Conservation (phyloP, 2,797 vertebrate species). For the Benthosema pterotum region DNA sequence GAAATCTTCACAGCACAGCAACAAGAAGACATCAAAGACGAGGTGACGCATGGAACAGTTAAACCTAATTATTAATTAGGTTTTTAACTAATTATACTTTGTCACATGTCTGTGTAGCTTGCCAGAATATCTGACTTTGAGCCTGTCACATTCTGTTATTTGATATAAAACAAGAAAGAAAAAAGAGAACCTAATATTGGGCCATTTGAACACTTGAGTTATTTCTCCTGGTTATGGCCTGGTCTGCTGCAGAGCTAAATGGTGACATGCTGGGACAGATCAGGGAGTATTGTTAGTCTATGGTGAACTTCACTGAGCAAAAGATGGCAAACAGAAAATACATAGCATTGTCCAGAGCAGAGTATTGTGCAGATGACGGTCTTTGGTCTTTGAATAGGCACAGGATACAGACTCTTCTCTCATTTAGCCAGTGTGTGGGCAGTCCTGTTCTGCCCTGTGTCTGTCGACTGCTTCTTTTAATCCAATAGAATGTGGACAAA, state of each 20-base stretch:
- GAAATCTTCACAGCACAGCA: constrained; percentile 99
- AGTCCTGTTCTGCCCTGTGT: constrained; percentile 18
- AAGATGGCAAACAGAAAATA: constrained; percentile 37
- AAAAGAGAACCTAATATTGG: not conserved
- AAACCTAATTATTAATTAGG: too few relatives aligned
- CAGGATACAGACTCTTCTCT: constrained; percentile 25
- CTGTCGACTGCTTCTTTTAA: constrained; percentile 39
- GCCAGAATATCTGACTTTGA: too few relatives aligned
- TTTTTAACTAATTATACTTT: too few relatives aligned
- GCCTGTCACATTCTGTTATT: not conserved
- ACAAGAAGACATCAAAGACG: constrained; percentile 98
- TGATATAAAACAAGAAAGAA: not conserved
- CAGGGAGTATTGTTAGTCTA: constrained; percentile 39
- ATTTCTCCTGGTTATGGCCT: not conserved
- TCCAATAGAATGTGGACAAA: constrained; percentile 49
- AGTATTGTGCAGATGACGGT: constrained; percentile 21
- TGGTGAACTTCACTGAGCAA: constrained; percentile 16
- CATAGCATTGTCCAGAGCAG: constrained; percentile 18
- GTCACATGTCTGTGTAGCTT: too few relatives aligned
- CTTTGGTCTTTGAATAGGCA: constrained; percentile 34
- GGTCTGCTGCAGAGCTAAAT: constrained; percentile 14
- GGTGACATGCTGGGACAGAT: constrained; percentile 53
- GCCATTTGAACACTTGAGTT: not conserved
- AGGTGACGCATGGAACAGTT: constrained; percentile 78
- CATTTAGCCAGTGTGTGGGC: constrained; percentile 23